phyloP scores from a whole-genome alignment of 2,888 invertebrate species.

The Diarsia dahlii region DNA sequence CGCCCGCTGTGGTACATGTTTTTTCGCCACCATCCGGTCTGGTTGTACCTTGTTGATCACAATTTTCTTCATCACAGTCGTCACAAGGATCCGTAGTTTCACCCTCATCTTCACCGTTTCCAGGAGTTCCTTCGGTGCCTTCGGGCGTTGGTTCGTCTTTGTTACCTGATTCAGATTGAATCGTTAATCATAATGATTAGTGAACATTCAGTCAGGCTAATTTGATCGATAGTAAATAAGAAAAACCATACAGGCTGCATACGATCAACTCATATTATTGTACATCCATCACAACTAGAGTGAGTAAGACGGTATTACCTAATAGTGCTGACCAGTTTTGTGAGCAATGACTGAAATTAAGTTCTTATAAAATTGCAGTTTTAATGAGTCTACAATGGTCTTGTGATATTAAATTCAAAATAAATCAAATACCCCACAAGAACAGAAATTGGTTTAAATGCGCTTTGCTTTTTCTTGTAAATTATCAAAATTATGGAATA shows the following conservation, averaged over 20 bases:
- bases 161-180: slow-evolving; percentile 17
- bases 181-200: background rate
- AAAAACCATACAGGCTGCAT: background rate
- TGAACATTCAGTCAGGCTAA: background rate
- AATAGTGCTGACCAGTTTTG: background rate
- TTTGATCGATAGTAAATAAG: background rate
- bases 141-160: background rate
- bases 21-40: background rate
- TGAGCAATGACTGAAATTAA: background rate
- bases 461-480: background rate
- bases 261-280: background rate
- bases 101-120: slow-evolving; percentile 5
- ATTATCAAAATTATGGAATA: slow-evolving; percentile 10
- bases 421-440: background rate
- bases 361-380: background rate
- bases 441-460: background rate
- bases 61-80: slow-evolving; percentile 20
- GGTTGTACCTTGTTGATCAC: background rate
- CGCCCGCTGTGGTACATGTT: slow-evolving; percentile 2
- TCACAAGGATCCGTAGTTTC: background rate
- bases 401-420: background rate
- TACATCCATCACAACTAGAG: too few species aligned
- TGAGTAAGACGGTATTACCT: background rate
- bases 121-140: background rate
- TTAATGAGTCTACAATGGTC: too few species aligned